Evolutionary conservation across 1,140 invertebrate genomes (phyloP), one percentile per base, ranked within the genome.

Genomic region (Augochlora pura): DNA sequence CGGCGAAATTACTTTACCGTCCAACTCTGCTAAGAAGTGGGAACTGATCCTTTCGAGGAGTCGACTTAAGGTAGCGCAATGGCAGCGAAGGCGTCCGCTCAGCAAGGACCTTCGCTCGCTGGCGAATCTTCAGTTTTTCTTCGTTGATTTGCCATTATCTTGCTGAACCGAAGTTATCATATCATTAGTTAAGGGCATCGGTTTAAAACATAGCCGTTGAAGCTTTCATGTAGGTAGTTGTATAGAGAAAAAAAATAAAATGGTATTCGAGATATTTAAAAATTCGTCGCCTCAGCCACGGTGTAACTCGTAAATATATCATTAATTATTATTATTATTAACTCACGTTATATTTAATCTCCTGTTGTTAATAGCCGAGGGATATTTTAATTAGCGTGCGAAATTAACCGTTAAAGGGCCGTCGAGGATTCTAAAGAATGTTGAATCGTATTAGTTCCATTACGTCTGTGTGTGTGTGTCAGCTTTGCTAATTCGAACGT

Each of bases 131-230:
- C 10, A 21, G 77, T 86, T 87, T 78, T 90, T 89, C 87, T 81
- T 10, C 10, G 66, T 90, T 87, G 14, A 65, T 88, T 90, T 71
- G 72, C 77, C 49, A 18, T 86, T 90, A 88, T 73, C 78, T 89
- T 91, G 92, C 91, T 93, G 91, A 91, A 93, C 89, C 88, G 91
- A 92, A 91, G 87, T 32, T 90, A 89, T 90, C 92, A 92, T 93
- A 93, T 93, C 92, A 91, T 86, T 77, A 80, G 60, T 89, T 86
- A 85, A 90, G 84, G 81, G 81, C 83, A 60, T 87, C 87, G 85
- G n/a, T 57, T 54, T 57, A 81, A 86, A 88, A 78, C 85, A 77
- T 90, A 89, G 80, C 54, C 39, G 77, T 69, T 90, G 90, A 91
- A 87, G 77, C 78, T 87, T 88, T 91, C 89, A 80, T 71, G 85